Evolutionary conservation across 2,888 invertebrate genomes (phyloP).

Genomic region (Reticulitermes lucifugus): DNA sequence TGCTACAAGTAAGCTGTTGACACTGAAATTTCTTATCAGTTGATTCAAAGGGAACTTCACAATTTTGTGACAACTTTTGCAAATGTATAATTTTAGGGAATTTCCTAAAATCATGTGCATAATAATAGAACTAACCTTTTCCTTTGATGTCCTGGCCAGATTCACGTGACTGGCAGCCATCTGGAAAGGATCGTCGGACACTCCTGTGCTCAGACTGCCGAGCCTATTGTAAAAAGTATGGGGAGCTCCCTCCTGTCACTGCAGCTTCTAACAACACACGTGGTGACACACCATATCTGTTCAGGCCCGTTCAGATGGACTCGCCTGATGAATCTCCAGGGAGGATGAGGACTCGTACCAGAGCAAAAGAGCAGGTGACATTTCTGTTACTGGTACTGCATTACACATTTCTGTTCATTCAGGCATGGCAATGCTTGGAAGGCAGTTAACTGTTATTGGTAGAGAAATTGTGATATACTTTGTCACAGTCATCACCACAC

Average conservation of each 20-base stretch:
- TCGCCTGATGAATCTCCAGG: constrained; percentile 69
- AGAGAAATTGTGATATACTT: too few species aligned
- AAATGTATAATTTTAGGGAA: too few species aligned
- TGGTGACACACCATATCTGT: constrained; percentile 63
- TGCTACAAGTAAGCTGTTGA: constrained; percentile 70
- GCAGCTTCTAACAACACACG: constrained; percentile 53
- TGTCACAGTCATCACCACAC: too few species aligned
- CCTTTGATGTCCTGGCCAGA: constrained; percentile 61
- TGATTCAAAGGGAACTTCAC: neutral
- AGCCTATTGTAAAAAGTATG: constrained; percentile 80
- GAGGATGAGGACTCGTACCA: constrained; percentile 83
- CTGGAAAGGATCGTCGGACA: constrained; percentile 74
- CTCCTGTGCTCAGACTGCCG: constrained; percentile 83
- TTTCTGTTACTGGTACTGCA: neutral
- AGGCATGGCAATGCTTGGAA: too few species aligned
- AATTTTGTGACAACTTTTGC: too few species aligned
- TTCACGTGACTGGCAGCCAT: constrained; percentile 79
- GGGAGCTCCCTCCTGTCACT: constrained; percentile 73
- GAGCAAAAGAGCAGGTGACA: constrained; percentile 77
- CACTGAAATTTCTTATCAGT: neutral
- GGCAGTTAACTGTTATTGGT: too few species aligned
- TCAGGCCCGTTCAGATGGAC: constrained; percentile 67
- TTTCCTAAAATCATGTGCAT: too few species aligned
- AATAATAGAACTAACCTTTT: too few species aligned
- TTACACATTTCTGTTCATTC: neutral